Base-by-base conservation (phyloP, 2,888 invertebrate species). In the Mactromeris polynyma region DNA sequence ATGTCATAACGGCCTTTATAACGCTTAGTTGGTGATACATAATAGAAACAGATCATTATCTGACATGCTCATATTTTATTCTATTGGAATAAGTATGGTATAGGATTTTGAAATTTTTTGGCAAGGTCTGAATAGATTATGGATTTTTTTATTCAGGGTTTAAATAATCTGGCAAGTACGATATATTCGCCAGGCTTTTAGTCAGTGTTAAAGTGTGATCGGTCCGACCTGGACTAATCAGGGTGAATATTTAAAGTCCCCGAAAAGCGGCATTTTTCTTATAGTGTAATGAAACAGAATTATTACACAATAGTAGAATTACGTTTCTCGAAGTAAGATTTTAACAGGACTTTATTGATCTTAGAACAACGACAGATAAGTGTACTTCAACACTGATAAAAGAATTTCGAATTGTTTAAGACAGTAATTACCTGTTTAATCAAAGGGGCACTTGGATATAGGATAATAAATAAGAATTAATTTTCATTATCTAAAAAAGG, bases 71-170 rank as follows among this genome's bases (percentile, higher is more conserved):
- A 26, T 33, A 17, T 36, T 33, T 0, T 9, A 33, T 19, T 7
- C 46, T 79, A 42, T 33, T 19, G 51, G 78, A 84, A 33, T 6
- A 78, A 77, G 38, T 84, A 84, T 38, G 84, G 84, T 84, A 84
- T 46, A 33, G 84, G 54, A 36, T 77, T 84, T 83, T 36, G 26
- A 81, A 73, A 81, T 46, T 51, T 36, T 85, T 86, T 86, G 86
- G 86, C 81, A 81, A 31, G 73, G 58, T 42, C 58, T 81, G 73
- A 86, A 86, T 81, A 81, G 51, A 81, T 81, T 84, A 84, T 84
- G 38, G 78, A 84, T 84, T 84, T 51, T n/a, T 31, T 51, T 54
- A 78, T 78, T 83, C 26, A 17, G 78, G 51, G 73, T 36, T 46
- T 77, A 69, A 26, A 64, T 64, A 64, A n/a, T 17, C 46, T 46